phyloP scores from a whole-genome alignment of 2,113 vertebrate genomes.

The Rhinoptilus africanus region DNA sequence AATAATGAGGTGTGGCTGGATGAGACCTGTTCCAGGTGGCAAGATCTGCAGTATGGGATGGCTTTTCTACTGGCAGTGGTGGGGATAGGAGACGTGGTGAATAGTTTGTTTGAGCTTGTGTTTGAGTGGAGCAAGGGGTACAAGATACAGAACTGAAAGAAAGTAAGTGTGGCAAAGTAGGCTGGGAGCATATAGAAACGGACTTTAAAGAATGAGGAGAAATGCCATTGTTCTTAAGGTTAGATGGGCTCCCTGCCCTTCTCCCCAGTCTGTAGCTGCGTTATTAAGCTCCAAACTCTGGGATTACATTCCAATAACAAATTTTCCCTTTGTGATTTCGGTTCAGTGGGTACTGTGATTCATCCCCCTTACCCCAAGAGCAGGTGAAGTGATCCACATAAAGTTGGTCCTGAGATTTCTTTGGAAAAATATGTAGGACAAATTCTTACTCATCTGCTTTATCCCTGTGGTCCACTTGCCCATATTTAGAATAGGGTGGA shows the following conservation, averaged over 20 bases:
- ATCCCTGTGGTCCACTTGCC: background rate
- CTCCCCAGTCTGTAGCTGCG: rapidly evolving
- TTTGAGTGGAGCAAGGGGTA: background rate
- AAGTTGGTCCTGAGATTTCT: background rate
- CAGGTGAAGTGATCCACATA: background rate
- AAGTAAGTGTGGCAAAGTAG: background rate
- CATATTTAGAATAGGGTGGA: background rate
- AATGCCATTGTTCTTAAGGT: background rate
- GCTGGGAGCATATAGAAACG: background rate
- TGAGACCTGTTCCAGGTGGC: background rate
- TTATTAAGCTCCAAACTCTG: background rate
- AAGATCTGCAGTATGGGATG: background rate
- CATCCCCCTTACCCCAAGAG: background rate
- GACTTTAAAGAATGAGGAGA: background rate
- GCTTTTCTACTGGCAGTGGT: background rate
- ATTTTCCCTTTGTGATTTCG: background rate
- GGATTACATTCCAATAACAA: background rate
- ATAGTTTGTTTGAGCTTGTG: background rate
- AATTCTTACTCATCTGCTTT: background rate
- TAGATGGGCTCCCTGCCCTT: background rate
- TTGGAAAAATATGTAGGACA: background rate
- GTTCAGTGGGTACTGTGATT: background rate
- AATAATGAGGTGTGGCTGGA: background rate
- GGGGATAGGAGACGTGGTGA: background rate
- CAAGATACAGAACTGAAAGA: background rate